Conservation (phyloP, 2,113 vertebrate species). For the Apistogramma diplotaenia region DNA sequence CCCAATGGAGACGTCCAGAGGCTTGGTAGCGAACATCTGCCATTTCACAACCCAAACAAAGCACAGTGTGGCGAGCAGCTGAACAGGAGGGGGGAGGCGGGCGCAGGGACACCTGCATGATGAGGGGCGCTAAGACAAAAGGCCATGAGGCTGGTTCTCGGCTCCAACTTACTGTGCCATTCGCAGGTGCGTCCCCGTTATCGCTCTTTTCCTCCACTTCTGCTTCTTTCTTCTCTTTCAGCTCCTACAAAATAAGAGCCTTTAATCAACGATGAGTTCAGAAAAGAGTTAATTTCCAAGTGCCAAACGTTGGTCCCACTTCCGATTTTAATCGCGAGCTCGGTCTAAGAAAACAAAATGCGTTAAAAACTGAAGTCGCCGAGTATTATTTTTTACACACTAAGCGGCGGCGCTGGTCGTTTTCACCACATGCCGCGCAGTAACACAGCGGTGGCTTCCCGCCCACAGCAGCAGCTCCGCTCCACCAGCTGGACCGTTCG, state of each 20-base stretch:
- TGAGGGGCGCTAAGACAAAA: constrained; percentile 73
- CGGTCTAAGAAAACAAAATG: background rate
- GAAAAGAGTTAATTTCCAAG: constrained; percentile 9
- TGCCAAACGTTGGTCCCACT: background rate
- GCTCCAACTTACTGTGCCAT: constrained; percentile 78
- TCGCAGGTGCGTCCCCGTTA: constrained; percentile 80
- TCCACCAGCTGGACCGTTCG: constrained; percentile 44
- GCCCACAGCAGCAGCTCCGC: constrained; percentile 63
- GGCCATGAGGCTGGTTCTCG: constrained; percentile 63
- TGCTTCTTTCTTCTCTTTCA: constrained; percentile 83
- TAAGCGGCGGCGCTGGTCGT: background rate
- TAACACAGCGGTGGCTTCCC: constrained; percentile 55
- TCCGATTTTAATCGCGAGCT: background rate
- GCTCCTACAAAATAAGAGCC: constrained; percentile 73
- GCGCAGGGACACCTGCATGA: constrained; percentile 76
- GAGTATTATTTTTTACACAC: background rate
- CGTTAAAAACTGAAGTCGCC: background rate
- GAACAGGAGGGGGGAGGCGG: constrained; percentile 58
- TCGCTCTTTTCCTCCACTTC: constrained; percentile 69
- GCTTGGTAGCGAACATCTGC: constrained; percentile 68
- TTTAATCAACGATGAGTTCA: background rate
- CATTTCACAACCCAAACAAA: constrained; percentile 79
- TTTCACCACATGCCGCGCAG: background rate
- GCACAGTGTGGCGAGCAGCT: constrained; percentile 51
- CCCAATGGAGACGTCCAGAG: constrained; percentile 24